Percentiles rank a stretch among this genome's conserved stretches.
phyloP scores from a whole-genome alignment of 1,140 invertebrate genomes.

The Neodiprion fabricii region DNA sequence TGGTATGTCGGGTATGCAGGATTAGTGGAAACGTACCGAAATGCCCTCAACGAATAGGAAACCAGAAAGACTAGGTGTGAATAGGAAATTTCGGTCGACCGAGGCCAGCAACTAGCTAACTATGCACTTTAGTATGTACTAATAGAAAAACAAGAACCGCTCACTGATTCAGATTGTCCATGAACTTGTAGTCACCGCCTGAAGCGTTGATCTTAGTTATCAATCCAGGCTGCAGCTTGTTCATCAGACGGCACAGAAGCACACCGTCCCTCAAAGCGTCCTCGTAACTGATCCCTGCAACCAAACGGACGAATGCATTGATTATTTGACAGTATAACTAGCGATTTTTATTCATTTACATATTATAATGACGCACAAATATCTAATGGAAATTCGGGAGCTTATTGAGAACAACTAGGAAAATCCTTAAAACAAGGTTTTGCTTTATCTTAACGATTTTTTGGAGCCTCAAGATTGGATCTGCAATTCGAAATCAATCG shows the following conservation, averaged over 20 bases:
- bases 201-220: constrained; percentile 86
- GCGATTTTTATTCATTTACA: no score
- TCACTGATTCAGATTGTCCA: constrained; percentile 92
- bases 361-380: no score
- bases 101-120: not conserved
- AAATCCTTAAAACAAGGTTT: no score
- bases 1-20: not conserved
- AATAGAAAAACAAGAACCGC: constrained; percentile 42
- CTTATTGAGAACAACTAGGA: no score
- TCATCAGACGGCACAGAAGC: constrained; percentile 84
- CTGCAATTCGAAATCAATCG: no score
- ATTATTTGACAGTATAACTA: not conserved
- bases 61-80: not conserved
- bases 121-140: not conserved
- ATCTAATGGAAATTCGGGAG: no score
- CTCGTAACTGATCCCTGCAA: constrained; percentile 70
- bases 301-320: constrained; percentile 5
- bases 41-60: not conserved
- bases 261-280: constrained; percentile 84
- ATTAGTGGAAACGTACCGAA: not conserved
- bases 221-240: constrained; percentile 82
- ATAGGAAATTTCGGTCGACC: not conserved
- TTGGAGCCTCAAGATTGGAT: no score
- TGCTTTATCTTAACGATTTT: no score
- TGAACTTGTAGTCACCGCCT: constrained; percentile 91